Evolutionary conservation across 2,113 vertebrate genomes (phyloP), one percentile per base, ranked within the genome.

Genomic region (Nipponia nippon): DNA sequence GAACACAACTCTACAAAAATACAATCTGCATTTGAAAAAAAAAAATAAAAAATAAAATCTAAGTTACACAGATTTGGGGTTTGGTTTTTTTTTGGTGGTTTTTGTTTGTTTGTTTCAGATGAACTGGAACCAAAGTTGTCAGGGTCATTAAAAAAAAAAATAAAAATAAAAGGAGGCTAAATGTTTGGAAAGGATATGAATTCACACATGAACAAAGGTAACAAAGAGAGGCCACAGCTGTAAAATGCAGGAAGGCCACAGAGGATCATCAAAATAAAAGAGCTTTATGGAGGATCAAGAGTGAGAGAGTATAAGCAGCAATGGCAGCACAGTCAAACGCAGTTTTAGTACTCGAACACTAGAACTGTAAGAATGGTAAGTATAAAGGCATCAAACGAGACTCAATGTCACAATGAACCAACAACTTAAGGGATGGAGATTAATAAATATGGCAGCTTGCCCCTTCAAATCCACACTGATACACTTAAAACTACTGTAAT

Each of bases 21-120:
- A 98, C 98, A 98, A 98, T 98, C 98, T 98, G 98, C 97, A 98
- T 98, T 98, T 98, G 98, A 98, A 97, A 97, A 86, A 84, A 84
- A 94, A 97, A 20, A 46, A 12, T 15, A 95, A 95, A 26, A 67
- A 91, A 92, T 8, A 47, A 47, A 95, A 94, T 95, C 67, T 86
- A 75, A 92, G 34, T 83, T 89, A 88, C 76, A 92, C 49, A 63
- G 91, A 87, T 90, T 94, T 5, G 9, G 11, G 29, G 29, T 42
- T 42, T 42, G 12, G 9, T 2, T 11, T 14, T 27, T 44, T 30
- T 44, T 63, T 47, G 20, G 55, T 4, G 18, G 44, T 46, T 40
- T 90, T 93, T 20, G 42, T n/a, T 90, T 59, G 46, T 77, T 90
- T 80, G 27, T 86, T 67, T 92, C 79, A 76, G 87, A 93, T 95